Evolutionary conservation across 2,113 vertebrate genomes (phyloP).

Genomic region (Rhombomys opimus): DNA sequence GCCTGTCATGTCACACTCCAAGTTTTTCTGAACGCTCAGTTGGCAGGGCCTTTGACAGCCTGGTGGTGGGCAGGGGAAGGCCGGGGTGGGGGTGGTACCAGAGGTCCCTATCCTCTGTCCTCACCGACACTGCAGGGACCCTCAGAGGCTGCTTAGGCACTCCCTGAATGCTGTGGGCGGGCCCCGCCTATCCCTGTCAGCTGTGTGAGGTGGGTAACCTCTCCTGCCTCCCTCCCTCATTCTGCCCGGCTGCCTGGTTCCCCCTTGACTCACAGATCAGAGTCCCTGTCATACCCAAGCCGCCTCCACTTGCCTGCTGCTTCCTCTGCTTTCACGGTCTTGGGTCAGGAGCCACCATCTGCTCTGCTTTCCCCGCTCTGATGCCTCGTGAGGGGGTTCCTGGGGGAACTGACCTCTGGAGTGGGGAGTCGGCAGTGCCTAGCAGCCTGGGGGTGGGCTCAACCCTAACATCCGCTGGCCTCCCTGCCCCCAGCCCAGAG

Average conservation of each 20-base stretch:
- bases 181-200: neutral
- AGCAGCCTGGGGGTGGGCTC: neutral
- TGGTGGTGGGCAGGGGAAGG: neutral
- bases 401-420: neutral
- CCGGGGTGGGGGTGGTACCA: neutral
- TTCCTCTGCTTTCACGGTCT: neutral
- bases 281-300: no score
- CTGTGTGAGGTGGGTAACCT: no score
- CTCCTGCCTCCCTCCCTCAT: neutral
- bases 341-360: neutral
- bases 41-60: neutral
- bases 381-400: neutral
- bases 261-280: neutral
- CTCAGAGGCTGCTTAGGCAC: neutral
- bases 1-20: accelerated
- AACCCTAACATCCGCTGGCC: neutral
- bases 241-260: neutral
- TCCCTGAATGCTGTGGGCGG: neutral
- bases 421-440: neutral
- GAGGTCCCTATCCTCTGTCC: accelerated
- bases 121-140: accelerated
- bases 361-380: neutral
- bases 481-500: neutral
- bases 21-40: no score
- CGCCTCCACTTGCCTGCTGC: accelerated